Evolutionary conservation across 2,888 invertebrate species (phyloP), one percentile per base, ranked within the genome.

Genomic region (Metellina segmentata): DNA sequence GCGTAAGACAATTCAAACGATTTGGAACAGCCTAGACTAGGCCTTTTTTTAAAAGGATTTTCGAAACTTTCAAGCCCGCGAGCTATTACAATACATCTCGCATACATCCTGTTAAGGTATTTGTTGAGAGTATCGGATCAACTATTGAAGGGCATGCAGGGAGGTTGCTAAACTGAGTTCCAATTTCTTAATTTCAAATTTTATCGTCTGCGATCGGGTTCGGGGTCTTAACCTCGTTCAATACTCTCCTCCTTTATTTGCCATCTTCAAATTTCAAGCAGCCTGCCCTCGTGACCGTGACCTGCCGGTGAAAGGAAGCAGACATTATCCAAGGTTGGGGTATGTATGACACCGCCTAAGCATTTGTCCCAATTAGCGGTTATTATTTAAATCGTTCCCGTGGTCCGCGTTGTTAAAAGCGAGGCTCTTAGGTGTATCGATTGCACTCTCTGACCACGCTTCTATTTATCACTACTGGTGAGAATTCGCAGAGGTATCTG

Each of bases 291-390:
- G 53, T 72, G n/a, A 77, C 87, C 79, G 72, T 74, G 72, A 79
- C 81, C 81, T 72, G 81, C 71, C 72, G 52, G 20, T 70, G 72
- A 72, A 34, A 72, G 70, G 78, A 86, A 78, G 75, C 20, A 70
- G 70, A 78, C 49, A 70, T 8, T 16, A n/a, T 74, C 13, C 85
- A 85, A 85, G 85, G 85, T 48, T 61, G 75, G 34, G 52, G 9
- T 52, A 85, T 52, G 72, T 72, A 81, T 71, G 79, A 70, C 87
- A 79, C 87, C 87, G 79, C 87, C 87, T 87, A 79, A 72, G 19
- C 53, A 53, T 53, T 71, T 81, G 87, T 51, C 79, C 87, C 71
- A 81, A 79, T 87, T 86, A 79, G 87, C 34, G 74, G 85, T 85
- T 48, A 53, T 19, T 61, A 75, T 49, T 53, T 53, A 34, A 34